Base-by-base conservation (phyloP, 2,888 invertebrate species). In the Hypsopygia costalis region DNA sequence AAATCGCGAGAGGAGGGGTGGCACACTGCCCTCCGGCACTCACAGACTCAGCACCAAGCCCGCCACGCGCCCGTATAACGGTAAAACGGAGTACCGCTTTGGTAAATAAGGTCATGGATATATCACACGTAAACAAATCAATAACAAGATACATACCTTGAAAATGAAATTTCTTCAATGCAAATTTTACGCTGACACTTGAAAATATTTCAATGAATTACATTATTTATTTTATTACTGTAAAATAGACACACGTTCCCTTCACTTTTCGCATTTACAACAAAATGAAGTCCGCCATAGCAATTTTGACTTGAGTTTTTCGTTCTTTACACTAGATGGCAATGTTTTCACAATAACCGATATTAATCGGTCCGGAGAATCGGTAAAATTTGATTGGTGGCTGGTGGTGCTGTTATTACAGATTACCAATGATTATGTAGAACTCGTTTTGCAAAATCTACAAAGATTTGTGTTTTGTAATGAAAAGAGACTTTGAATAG, bases 61-160 rank as follows among this genome's bases (percentile, higher is more conserved):
- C 69, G 83, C 82, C 85, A 85, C 81, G 85, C 83, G 83, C 75
- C 71, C 68, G 72, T 58, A 47, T 86, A 85, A 89, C 85, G 87
- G 89, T 85, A 86, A 68, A 69, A 62, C 56, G 61, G 56, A 78
- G 78, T 83, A 82, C 83, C 83, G 85, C 80, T 81, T 75, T 56
- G 63, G 64, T 66, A 73, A 88, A 87, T 87, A 85, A 74, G 88
- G 88, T 88, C 88, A 88, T 66, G 81, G 82, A 80, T 80, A 75
- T 67, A 27, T 70, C 68, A 63, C 67, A 67, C 62, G 63, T 70
- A 75, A 74, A 73, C 66, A 73, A 69, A 60, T 62, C 50, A 47
- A 48, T 47, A 44, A 46, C 49, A 56, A 44, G 30, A 50, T 36
- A 66, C 80, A 67, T 68, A 81, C 79, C 77, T 71, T 46, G 8